These are phyloP conservation scores for Neolamprologus variostigma DNA, from an alignment of 2,113 vertebrate genomes.

Conservation along the genomic window DNA sequence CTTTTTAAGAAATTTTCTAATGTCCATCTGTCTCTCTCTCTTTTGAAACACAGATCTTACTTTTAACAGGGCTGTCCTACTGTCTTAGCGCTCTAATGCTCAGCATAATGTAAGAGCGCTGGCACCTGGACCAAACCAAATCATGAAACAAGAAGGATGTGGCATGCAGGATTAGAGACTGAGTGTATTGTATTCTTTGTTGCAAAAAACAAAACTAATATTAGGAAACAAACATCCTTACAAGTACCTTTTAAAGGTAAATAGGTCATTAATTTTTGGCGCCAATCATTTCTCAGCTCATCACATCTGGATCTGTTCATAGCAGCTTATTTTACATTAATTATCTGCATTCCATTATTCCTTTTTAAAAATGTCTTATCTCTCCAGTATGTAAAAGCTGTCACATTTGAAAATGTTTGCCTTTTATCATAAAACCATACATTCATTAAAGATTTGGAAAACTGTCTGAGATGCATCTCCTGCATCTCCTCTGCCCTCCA, in stretches of 20 bases:
- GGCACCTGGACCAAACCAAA: not conserved
- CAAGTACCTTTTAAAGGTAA: not conserved
- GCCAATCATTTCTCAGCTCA: not conserved
- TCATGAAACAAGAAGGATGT: not conserved
- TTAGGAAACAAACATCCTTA: not conserved
- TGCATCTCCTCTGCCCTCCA: not conserved
- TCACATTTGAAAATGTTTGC: not conserved
- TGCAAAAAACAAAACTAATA: accelerated
- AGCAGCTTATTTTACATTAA: not conserved
- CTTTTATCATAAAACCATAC: not conserved
- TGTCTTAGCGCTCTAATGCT: accelerated
- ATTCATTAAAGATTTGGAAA: not conserved
- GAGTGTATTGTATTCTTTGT: accelerated
- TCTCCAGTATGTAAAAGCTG: not conserved
- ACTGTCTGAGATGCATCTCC: not conserved
- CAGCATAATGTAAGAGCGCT: not conserved
- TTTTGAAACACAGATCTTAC: not conserved
- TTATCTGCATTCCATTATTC: not conserved
- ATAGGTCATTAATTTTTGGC: not conserved
- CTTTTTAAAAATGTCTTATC: not conserved
- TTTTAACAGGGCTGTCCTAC: accelerated
- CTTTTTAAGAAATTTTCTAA: not conserved
- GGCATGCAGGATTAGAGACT: not conserved
- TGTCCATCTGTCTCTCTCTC: not conserved
- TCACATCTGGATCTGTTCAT: not conserved